phyloP scores from a whole-genome alignment of 2,888 invertebrate genomes.

The Gastracanthus pulcherrimus region DNA sequence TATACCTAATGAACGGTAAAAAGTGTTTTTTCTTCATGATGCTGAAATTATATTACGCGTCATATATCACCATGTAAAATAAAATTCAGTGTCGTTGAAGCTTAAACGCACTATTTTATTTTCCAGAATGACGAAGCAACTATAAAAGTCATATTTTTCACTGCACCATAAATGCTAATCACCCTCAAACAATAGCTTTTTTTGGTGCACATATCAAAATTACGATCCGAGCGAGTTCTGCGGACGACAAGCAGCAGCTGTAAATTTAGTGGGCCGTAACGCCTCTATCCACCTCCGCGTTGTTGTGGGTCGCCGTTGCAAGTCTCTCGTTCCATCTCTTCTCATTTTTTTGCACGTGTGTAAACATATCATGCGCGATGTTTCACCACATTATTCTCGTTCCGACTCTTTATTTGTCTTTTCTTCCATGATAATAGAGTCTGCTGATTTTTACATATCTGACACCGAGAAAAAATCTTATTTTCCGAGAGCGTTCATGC shows the following conservation, averaged over 20 bases:
- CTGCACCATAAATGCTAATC: background rate
- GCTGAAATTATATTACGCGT: too few relatives aligned
- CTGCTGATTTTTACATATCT: background rate
- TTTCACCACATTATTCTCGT: constrained; percentile 13
- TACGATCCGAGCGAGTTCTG: constrained; percentile 35
- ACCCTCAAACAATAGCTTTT: background rate
- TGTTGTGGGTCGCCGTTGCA: background rate
- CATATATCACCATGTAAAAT: too few relatives aligned
- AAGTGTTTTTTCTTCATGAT: too few relatives aligned
- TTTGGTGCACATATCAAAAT: constrained; percentile 8
- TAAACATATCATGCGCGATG: constrained; percentile 14
- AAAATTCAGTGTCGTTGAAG: too few relatives aligned
- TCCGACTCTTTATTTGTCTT: constrained; percentile 7
- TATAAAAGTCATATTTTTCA: background rate
- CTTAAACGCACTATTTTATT: too few relatives aligned
- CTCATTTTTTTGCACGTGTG: background rate
- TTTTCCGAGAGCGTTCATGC: background rate
- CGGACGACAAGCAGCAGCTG: constrained; percentile 57
- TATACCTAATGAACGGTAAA: too few relatives aligned
- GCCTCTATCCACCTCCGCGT: constrained; percentile 7
- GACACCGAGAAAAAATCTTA: background rate
- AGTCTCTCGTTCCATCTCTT: background rate
- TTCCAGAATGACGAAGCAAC: too few relatives aligned
- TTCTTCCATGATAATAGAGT: background rate
- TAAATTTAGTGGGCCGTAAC: constrained; percentile 51